Conservation (phyloP, 2,113 vertebrate species). For the Bos taurus region ARS-UCD2.0 NC_037351.1:30991001-30991500, state of each 20-base stretch:
- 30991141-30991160: neutral
- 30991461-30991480: neutral
- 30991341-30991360: neutral
- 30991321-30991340: neutral
- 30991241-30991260: neutral
- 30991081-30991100: neutral
- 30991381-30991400: neutral
- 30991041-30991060: neutral
- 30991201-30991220: neutral
- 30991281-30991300: neutral
- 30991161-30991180: neutral
- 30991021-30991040: neutral
- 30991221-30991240: neutral
- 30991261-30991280: rapidly evolving
- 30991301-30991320: neutral
- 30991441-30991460: neutral
- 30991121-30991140: neutral
- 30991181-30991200: neutral
- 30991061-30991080: neutral
- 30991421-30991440: neutral
- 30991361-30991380: neutral
- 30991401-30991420: neutral
- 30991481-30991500: neutral
- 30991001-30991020: neutral
- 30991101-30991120: neutral